Percentiles rank a stretch among this genome's conserved stretches.
Conservation (phyloP, 2,888 invertebrate genomes). For the Leptinotarsa rubiginosa region DNA sequence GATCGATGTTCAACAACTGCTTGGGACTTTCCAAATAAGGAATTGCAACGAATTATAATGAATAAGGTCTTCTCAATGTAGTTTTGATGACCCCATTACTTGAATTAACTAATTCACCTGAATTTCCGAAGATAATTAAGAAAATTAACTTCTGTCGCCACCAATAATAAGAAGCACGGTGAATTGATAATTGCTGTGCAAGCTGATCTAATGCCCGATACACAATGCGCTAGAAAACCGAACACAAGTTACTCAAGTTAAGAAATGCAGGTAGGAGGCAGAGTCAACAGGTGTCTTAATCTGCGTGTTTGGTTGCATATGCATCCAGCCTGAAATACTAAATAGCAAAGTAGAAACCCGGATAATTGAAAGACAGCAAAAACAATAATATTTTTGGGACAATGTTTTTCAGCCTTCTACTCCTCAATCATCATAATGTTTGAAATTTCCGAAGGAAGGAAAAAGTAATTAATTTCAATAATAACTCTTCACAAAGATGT, state of each 20-base stretch:
- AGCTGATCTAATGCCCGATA: not conserved
- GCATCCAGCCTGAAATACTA: not conserved
- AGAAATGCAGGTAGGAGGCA: conserved; percentile 8
- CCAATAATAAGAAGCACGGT: not conserved
- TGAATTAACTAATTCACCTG: not conserved
- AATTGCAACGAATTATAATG: not conserved
- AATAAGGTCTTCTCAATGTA: not conserved
- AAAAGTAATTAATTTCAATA: no score
- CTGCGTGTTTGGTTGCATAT: not conserved
- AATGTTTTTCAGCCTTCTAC: no score
- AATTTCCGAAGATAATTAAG: not conserved
- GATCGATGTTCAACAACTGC: not conserved
- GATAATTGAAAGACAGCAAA: no score
- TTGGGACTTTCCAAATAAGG: conserved; percentile 13
- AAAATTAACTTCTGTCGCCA: not conserved
- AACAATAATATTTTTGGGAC: no score
- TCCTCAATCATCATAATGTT: no score
- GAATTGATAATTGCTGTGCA: not conserved
- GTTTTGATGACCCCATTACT: conserved; percentile 3
- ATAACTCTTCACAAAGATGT: no score
- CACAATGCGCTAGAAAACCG: not conserved
- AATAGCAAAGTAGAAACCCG: not conserved
- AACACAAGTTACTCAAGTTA: conserved; percentile 7
- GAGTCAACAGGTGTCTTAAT: conserved; percentile 9
- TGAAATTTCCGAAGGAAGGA: no score